phyloP scores from a whole-genome alignment of 1,140 invertebrate genomes.

The Bilobella aurantiaca region DNA sequence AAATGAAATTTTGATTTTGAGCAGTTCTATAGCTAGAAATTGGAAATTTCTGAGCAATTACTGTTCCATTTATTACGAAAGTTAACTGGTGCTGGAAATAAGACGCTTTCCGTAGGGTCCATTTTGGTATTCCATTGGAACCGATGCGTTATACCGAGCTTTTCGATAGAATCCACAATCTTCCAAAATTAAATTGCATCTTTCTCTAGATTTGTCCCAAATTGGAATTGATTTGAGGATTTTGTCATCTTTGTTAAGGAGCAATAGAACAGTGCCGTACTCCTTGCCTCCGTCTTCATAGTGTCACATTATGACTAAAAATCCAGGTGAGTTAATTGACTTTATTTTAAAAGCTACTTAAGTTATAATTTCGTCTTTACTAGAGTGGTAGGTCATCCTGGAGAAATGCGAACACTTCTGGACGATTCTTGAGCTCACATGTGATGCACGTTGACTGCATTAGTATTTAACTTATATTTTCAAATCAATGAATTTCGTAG shows the following conservation, averaged over 20 bases:
- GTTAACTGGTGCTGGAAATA: neutral
- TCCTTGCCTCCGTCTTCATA: neutral
- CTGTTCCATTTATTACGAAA: no score
- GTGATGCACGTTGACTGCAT: neutral
- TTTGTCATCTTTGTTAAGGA: constrained; percentile 7
- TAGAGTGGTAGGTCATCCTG: neutral
- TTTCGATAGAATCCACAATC: neutral
- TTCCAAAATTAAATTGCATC: neutral
- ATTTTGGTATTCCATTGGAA: neutral
- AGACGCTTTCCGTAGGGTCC: neutral
- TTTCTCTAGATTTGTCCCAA: neutral
- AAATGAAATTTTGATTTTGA: no score
- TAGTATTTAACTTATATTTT: neutral
- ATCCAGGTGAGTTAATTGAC: no score
- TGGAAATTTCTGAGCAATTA: no score
- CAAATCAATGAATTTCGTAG: neutral
- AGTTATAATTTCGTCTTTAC: neutral
- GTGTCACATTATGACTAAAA: constrained; percentile 3
- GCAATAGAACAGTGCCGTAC: neutral
- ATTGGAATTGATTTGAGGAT: neutral
- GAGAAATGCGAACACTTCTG: neutral
- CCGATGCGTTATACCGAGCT: neutral
- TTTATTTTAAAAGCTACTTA: neutral
- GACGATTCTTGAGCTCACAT: neutral
- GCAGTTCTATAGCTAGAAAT: no score